Percentiles rank a stretch among this genome's conserved stretches.
These are phyloP conservation scores for Odontocerum albicorne DNA, from an alignment of 2,888 invertebrate species.

Conservation along the genomic window DNA sequence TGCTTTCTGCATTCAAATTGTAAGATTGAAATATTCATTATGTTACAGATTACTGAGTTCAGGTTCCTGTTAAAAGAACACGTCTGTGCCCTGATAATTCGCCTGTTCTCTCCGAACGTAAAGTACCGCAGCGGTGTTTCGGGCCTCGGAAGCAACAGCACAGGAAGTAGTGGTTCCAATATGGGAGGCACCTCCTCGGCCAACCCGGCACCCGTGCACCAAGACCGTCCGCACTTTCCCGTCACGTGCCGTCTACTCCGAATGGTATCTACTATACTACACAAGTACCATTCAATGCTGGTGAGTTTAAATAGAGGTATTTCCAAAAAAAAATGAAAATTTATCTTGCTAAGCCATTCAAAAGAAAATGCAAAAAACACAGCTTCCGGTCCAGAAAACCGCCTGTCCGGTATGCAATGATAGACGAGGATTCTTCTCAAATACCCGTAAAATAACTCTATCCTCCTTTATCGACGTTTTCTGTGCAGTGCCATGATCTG, in stretches of 20 bases:
- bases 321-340: too few relatives aligned
- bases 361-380: too few relatives aligned
- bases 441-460: too few relatives aligned
- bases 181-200: conserved; percentile 38
- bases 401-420: too few relatives aligned
- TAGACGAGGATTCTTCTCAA: too few relatives aligned
- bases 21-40: conserved; percentile 12
- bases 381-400: too few relatives aligned
- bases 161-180: background rate
- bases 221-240: conserved; percentile 94
- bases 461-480: too few relatives aligned
- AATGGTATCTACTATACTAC: conserved; percentile 90
- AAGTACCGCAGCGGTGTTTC: conserved; percentile 68
- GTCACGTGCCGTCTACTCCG: conserved; percentile 93
- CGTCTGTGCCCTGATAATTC: conserved; percentile 97
- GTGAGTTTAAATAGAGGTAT: too few relatives aligned
- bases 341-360: too few relatives aligned
- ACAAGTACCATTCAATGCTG: conserved; percentile 88
- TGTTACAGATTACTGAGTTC: conserved; percentile 86
- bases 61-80: conserved; percentile 92
- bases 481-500: too few relatives aligned
- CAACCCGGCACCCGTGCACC: conserved; percentile 63
- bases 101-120: conserved; percentile 97
- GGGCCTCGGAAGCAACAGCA: conserved; percentile 17
- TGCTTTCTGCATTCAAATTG: too few relatives aligned